Percentiles rank a stretch among this genome's conserved stretches.
These are phyloP conservation scores for Cylloceria caligata DNA, from an alignment of 2,888 invertebrate species.

Conservation along the genomic window DNA sequence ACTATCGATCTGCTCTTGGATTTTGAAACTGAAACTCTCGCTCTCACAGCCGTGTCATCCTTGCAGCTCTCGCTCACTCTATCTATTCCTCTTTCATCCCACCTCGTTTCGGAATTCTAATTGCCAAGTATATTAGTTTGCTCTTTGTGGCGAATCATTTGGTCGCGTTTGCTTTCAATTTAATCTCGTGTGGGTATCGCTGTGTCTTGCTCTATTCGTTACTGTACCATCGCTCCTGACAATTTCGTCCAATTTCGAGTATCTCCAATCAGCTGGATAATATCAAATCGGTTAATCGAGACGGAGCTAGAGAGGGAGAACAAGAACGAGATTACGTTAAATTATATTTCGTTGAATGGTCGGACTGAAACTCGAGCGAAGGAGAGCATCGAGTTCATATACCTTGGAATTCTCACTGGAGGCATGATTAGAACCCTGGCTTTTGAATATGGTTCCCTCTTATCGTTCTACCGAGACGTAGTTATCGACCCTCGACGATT, in stretches of 20 bases:
- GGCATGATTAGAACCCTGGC: slow-evolving; percentile 55
- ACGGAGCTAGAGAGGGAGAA: background rate
- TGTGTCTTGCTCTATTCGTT: slow-evolving; percentile 10
- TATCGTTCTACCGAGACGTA: slow-evolving; percentile 51
- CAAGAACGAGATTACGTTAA: slow-evolving; percentile 52
- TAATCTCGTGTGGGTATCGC: slow-evolving; percentile 43
- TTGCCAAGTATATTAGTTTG: slow-evolving; percentile 62
- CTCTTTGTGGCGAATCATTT: slow-evolving; percentile 49
- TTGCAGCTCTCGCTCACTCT: slow-evolving; percentile 13
- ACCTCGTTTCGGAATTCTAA: slow-evolving; percentile 55
- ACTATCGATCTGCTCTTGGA: slow-evolving; percentile 54
- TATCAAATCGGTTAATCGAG: slow-evolving; percentile 39
- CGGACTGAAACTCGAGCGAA: slow-evolving; percentile 41
- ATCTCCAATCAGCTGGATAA: slow-evolving; percentile 49
- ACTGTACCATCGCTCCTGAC: slow-evolving; percentile 21
- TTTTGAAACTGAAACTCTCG: slow-evolving; percentile 40
- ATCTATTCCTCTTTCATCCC: slow-evolving; percentile 20
- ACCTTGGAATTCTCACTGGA: slow-evolving; percentile 24
- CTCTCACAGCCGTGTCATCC: slow-evolving; percentile 41
- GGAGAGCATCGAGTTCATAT: slow-evolving; percentile 15
- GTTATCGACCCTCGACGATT: slow-evolving; percentile 56
- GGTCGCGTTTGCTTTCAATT: slow-evolving; percentile 61
- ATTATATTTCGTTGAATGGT: slow-evolving; percentile 62
- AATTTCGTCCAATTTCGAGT: slow-evolving; percentile 33
- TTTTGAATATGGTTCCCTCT: slow-evolving; percentile 51